A percentile compares a stretch with the other conserved stretches of the same genome.
Evolutionary conservation across 2,888 invertebrate genomes (phyloP).

Genomic region (Andrena chrysosceles): DNA sequence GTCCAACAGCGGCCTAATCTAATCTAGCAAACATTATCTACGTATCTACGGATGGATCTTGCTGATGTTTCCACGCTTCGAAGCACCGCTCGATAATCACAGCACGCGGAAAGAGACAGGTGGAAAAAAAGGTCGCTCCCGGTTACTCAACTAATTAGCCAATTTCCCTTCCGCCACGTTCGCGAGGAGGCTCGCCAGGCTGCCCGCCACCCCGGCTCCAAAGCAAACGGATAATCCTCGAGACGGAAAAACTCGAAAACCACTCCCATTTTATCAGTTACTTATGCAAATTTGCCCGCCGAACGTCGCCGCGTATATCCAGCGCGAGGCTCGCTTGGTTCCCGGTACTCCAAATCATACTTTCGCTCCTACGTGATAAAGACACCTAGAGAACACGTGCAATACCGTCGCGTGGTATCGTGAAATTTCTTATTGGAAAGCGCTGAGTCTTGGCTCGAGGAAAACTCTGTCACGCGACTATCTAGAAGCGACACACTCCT

Average conservation of each 20-base stretch:
- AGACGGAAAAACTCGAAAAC: slow-evolving; percentile 42
- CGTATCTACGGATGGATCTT: slow-evolving; percentile 22
- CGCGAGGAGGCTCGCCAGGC: slow-evolving; percentile 7
- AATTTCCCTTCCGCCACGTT: slow-evolving; percentile 49
- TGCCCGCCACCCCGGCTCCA: neutral
- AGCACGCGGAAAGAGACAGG: slow-evolving; percentile 15
- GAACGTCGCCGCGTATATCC: slow-evolving; percentile 12
- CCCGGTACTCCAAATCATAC: neutral
- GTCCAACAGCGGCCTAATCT: slow-evolving; percentile 28
- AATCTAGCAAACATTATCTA: slow-evolving; percentile 37
- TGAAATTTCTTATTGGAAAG: slow-evolving; percentile 11
- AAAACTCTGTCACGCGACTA: neutral
- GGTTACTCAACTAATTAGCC: slow-evolving; percentile 51
- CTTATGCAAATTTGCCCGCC: slow-evolving; percentile 48
- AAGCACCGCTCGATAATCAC: slow-evolving; percentile 24
- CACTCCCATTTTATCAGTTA: slow-evolving; percentile 53
- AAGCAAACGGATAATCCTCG: slow-evolving; percentile 41
- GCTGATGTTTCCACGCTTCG: neutral
- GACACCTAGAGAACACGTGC: neutral
- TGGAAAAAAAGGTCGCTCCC: slow-evolving; percentile 7
- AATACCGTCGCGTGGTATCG: neutral
- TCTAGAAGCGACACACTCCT: neutral
- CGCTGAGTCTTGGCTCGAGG: neutral
- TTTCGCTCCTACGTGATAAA: slow-evolving; percentile 9
- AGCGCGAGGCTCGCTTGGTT: slow-evolving; percentile 8